Base-by-base conservation (phyloP, 2,888 invertebrate genomes). In the Elegia similella region DNA sequence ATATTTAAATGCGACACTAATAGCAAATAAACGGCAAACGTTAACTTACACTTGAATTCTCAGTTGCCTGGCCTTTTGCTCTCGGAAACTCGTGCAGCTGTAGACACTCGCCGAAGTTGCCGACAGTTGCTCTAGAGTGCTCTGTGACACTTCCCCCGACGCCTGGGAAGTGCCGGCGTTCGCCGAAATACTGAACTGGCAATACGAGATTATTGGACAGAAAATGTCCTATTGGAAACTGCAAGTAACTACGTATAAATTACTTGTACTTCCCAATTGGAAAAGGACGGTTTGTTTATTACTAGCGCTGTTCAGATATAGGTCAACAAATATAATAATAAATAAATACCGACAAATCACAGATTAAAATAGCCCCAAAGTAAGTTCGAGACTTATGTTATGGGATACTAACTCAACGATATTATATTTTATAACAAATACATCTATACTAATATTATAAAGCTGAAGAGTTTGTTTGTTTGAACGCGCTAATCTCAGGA, bases 51-150 rank as follows among this genome's bases (percentile, higher is more conserved):
- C 34, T 50, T 15, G 23, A 13, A 48, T 23, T 44, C 44, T 50
- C 48, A 13, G 32, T 50, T 16, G 32, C 38, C 50, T 38, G 50
- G 16, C 53, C 53, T 30, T 43, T 54, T 30, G 13, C 30, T 54
- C 30, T 13, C 42, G 30, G 42, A 54, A 54, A 54, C 53, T 54
- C 30, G 43, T 15, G 52, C 52, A 15, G 16, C 30, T 54, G 53
- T 42, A 29, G 53, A 54, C 53, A 53, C 53, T 44, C 10, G 32
- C 16, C 15, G 29, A 43, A 54, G 53, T 54, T 54, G 53, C 53
- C 53, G 53, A 43, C 53, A 54, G 53, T 54, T 54, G 53, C 43
- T 15, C 43, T 29, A 23, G 32, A 54, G 43, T 43, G 43, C 43
- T 43, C 32, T 16, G 43, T 43, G 43, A 23, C 53, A 53, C 52